Percentiles rank a stretch among this genome's conserved stretches.
Evolutionary conservation across 2,888 invertebrate genomes (phyloP).

Genomic region (Tenthredo notha): DNA sequence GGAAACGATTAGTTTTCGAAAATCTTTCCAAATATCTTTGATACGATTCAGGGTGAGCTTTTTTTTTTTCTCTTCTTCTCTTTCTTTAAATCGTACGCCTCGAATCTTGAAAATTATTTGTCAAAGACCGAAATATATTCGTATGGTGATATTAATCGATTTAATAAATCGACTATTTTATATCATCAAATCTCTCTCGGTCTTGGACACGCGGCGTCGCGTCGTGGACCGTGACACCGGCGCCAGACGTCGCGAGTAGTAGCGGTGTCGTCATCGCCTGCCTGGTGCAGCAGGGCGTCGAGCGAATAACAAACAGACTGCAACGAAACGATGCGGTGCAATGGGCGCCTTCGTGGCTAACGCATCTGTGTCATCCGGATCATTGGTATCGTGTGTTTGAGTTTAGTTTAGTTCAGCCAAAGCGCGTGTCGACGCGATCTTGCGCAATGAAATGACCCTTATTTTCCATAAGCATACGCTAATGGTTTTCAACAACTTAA

Average conservation of each 20-base stretch:
- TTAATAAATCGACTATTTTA: slow-evolving; percentile 1
- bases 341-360: neutral
- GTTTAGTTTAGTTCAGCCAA: neutral
- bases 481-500: neutral
- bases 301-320: slow-evolving; percentile 38
- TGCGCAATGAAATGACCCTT: slow-evolving; percentile 39
- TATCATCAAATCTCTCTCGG: neutral
- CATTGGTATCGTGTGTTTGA: slow-evolving; percentile 26
- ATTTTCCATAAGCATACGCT: neutral
- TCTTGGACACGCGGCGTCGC: neutral
- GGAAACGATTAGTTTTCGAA: slow-evolving; percentile 2
- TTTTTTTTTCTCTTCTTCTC: neutral
- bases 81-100: neutral
- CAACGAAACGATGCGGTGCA: neutral
- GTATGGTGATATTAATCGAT: neutral
- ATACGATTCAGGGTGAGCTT: too few relatives aligned
- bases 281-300: neutral
- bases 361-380: slow-evolving; percentile 42
- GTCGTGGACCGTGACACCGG: neutral
- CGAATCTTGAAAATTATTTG: neutral
- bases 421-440: slow-evolving; percentile 24
- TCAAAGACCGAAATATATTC: neutral
- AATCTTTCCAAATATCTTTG: neutral
- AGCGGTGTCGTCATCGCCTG: neutral
- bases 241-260: neutral